A percentile compares a stretch with the other conserved stretches of the same genome.
Conservation (phyloP, 2,797 vertebrate species). For the Mallotus villosus region DNA sequence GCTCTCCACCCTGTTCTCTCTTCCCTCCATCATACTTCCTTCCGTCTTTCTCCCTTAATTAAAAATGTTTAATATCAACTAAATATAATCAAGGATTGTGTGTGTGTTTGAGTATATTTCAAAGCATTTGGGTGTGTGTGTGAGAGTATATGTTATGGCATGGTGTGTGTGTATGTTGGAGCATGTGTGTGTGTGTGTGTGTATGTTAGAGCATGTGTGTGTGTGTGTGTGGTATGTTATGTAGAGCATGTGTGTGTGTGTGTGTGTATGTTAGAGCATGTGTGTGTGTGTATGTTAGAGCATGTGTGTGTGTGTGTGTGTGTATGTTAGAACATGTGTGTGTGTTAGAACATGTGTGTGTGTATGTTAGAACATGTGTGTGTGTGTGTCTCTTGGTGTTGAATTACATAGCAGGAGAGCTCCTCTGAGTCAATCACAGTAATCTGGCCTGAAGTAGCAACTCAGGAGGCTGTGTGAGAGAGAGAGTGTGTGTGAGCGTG, state of each 20-base stretch:
- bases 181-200: conserved; percentile 5
- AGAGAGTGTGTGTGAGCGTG: not conserved
- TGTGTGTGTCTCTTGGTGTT: conserved; percentile 30
- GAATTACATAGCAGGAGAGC: conserved; percentile 58
- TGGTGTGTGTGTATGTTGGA: conserved; percentile 12
- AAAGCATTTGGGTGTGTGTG: conserved; percentile 21
- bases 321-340: conserved; percentile 20
- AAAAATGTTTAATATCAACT: not conserved
- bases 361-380: not conserved
- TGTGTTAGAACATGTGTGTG: conserved; percentile 7
- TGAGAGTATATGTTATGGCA: conserved; percentile 16
- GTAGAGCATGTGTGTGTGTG: conserved; percentile 33
- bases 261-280: conserved; percentile 14
- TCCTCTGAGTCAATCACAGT: conserved; percentile 59
- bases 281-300: conserved; percentile 13
- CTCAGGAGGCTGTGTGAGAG: conserved; percentile 42
- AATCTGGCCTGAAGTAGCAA: conserved; percentile 60
- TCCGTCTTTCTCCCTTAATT: not conserved
- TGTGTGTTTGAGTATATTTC: conserved; percentile 24
- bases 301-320: too few relatives aligned
- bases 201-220: not conserved
- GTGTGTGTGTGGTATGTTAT: too few relatives aligned
- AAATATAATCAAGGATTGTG: conserved; percentile 4
- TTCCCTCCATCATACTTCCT: conserved; percentile 29
- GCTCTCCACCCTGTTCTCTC: conserved; percentile 40